These are phyloP conservation scores for Chalcosyrphus nemorum DNA, from an alignment of 2,888 invertebrate species.

Conservation along the genomic window DNA sequence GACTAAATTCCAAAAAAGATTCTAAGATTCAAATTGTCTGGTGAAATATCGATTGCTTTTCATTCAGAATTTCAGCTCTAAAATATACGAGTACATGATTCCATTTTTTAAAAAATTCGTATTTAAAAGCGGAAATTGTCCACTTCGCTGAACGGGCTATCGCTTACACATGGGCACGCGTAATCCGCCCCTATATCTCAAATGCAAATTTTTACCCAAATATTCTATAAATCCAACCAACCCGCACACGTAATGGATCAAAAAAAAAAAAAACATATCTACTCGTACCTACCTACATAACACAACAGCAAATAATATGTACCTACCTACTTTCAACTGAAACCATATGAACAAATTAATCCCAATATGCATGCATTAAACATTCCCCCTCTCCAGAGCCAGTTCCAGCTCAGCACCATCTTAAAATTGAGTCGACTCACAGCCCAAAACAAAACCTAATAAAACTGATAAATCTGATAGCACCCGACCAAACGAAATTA, in stretches of 20 bases:
- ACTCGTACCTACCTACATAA: not conserved
- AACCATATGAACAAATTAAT: slow-evolving; percentile 38
- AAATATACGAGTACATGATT: not conserved
- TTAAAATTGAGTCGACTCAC: slow-evolving; percentile 22
- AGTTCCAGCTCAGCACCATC: slow-evolving; percentile 16
- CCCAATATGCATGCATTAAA: slow-evolving; percentile 16
- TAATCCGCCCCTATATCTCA: slow-evolving; percentile 25
- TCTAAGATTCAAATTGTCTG: too few species aligned
- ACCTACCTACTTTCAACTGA: not conserved
- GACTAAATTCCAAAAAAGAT: too few species aligned
- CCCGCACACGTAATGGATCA: slow-evolving; percentile 45
- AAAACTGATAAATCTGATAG: slow-evolving; percentile 39
- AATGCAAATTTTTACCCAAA: slow-evolving; percentile 32
- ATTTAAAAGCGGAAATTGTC: slow-evolving; percentile 24
- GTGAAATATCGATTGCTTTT: too few species aligned
- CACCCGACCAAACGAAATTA: slow-evolving; percentile 42
- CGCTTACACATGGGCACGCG: slow-evolving; percentile 41
- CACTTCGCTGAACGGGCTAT: slow-evolving; percentile 40
- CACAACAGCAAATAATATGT: not conserved
- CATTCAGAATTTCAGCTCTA: too few species aligned
- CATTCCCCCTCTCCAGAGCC: slow-evolving; percentile 7
- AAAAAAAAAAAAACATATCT: too few species aligned
- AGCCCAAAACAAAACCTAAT: not conserved
- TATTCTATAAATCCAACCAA: slow-evolving; percentile 9
- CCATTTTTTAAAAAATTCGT: not conserved